Conservation (phyloP, 2,113 vertebrate species). For the Isichthys henryi region DNA sequence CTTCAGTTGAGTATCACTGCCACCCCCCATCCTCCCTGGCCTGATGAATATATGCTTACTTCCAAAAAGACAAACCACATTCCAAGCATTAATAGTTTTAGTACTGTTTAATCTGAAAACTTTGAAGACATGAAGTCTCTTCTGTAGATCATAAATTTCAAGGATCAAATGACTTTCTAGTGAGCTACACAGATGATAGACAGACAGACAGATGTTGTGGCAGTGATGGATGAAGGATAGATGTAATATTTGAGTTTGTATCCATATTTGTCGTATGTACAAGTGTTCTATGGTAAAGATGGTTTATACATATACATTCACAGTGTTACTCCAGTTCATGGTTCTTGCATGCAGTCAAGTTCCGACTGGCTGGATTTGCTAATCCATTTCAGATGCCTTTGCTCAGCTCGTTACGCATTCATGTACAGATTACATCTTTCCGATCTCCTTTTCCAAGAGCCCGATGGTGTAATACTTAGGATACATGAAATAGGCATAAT, state of each 20-base stretch:
- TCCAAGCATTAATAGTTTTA: not conserved
- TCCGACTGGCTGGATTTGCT: not conserved
- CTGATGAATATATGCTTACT: constrained; percentile 10
- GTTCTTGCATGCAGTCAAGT: not conserved
- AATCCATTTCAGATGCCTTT: not conserved
- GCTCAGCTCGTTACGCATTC: not conserved
- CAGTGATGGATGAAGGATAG: not conserved
- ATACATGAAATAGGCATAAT: not conserved
- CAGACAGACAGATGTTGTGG: not conserved
- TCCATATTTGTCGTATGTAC: not conserved
- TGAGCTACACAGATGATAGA: not conserved
- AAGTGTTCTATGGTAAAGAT: not conserved
- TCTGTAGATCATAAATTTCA: not conserved
- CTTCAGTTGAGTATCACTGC: constrained; percentile 18
- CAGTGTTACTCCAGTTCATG: not conserved
- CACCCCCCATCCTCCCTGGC: not conserved
- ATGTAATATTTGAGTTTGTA: not conserved
- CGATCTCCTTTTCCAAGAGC: not conserved
- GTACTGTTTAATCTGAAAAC: not conserved
- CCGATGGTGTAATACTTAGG: not conserved
- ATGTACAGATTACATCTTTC: not conserved
- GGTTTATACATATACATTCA: not conserved
- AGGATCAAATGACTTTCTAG: not conserved
- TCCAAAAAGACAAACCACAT: not conserved
- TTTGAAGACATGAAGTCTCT: not conserved